phyloP scores from a whole-genome alignment of 2,113 vertebrate species.

The Oryzias woworae region DNA sequence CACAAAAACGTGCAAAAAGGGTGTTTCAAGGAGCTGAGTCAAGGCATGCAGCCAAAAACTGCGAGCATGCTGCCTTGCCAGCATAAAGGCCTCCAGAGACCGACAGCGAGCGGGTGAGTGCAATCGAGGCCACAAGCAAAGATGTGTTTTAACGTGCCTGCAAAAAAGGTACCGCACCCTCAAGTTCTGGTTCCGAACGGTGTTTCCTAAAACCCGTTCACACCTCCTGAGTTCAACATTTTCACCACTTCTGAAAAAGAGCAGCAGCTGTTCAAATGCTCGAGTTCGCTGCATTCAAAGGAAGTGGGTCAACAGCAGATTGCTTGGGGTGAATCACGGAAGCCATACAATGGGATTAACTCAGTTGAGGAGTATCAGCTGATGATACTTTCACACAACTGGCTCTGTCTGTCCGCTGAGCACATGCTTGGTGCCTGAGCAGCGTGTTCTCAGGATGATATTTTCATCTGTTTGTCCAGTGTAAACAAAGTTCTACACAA shows the following conservation, averaged over 20 bases:
- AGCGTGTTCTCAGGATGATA: constrained; percentile 23
- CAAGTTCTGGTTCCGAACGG: background rate
- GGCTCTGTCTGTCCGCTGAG: constrained; percentile 40
- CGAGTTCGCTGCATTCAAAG: constrained; percentile 19
- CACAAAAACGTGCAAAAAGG: constrained; percentile 26
- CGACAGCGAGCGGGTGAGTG: constrained; percentile 12
- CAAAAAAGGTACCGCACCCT: background rate
- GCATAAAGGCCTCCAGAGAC: constrained; percentile 39
- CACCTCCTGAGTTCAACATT: constrained; percentile 7
- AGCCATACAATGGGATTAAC: constrained; percentile 75
- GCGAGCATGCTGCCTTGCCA: constrained; percentile 34
- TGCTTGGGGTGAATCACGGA: constrained; percentile 71
- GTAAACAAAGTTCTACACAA: constrained; percentile 32
- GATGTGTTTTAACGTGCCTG: constrained; percentile 8
- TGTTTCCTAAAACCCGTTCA: background rate
- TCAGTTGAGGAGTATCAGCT: constrained; percentile 67
- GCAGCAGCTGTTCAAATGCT: constrained; percentile 28
- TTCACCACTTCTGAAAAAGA: constrained; percentile 6
- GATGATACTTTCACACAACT: constrained; percentile 64
- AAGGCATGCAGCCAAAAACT: constrained; percentile 46
- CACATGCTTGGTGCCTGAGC: constrained; percentile 40
- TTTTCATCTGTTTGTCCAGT: constrained; percentile 24
- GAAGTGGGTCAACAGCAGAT: constrained; percentile 74
- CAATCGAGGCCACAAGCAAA: constrained; percentile 21
- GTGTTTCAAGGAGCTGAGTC: constrained; percentile 46